A percentile compares a stretch with the other conserved stretches of the same genome.
phyloP scores from a whole-genome alignment of 2,797 vertebrate genomes.

The Pogonophryne albipinna region DNA sequence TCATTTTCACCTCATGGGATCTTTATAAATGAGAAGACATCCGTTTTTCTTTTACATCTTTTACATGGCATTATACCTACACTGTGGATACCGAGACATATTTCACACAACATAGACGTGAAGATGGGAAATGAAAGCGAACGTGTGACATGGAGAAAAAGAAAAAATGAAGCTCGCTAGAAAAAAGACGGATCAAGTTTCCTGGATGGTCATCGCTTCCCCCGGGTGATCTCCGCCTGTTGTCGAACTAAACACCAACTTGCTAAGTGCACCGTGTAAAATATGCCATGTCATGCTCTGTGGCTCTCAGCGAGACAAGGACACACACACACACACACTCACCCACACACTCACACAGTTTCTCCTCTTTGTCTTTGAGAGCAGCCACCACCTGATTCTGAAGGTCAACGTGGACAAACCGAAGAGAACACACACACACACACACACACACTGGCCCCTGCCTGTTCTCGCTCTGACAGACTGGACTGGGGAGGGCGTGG shows the following conservation, averaged over 20 bases:
- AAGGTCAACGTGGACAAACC: conserved; percentile 52
- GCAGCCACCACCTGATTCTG: conserved; percentile 65
- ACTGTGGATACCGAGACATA: conserved; percentile 78
- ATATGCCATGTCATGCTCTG: conserved; percentile 76
- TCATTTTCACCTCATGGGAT: conserved; percentile 42
- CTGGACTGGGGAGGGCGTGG: conserved; percentile 72
- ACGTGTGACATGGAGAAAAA: conserved; percentile 1
- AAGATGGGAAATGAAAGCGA: conserved; percentile 34
- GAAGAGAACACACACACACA: conserved; percentile 48
- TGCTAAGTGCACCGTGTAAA: conserved; percentile 70
- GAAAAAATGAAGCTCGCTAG: neutral
- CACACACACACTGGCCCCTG: conserved; percentile 52
- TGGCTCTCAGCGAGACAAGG: conserved; percentile 57
- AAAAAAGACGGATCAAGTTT: conserved; percentile 29
- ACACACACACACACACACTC: conserved; percentile 48
- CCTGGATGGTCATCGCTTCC: conserved; percentile 27
- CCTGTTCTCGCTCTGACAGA: conserved; percentile 71
- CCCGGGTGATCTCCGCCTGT: conserved; percentile 31
- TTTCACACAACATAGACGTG: conserved; percentile 40
- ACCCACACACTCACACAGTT: conserved; percentile 27
- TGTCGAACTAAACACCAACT: conserved; percentile 40
- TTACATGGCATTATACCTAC: conserved; percentile 63
- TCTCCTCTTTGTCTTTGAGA: conserved; percentile 63
- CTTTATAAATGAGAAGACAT: conserved; percentile 14
- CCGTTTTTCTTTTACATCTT: conserved; percentile 19